Evolutionary conservation across 2,113 vertebrate species (phyloP).

Genomic region (Bubo scandiacus): DNA sequence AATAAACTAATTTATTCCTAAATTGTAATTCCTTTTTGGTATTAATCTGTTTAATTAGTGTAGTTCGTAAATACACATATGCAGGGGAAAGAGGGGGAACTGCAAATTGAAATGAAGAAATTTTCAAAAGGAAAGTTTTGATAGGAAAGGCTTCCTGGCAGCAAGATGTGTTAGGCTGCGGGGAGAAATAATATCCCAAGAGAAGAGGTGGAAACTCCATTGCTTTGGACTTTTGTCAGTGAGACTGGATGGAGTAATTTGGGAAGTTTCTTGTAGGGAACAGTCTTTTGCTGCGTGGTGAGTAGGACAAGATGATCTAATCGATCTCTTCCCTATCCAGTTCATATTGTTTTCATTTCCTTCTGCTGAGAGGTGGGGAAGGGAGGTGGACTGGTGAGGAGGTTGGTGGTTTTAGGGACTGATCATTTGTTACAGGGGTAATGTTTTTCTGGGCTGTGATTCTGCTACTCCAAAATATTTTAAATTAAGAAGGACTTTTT

Average conservation of each 20-base stretch:
- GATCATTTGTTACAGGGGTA: background rate
- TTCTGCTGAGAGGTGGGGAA: background rate
- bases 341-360: conserved; percentile 30
- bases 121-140: background rate
- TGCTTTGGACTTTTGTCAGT: background rate
- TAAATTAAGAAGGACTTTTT: background rate
- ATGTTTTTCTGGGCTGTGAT: background rate
- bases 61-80: background rate
- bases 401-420: background rate
- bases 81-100: background rate
- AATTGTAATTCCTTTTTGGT: conserved; percentile 26
- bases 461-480: background rate
- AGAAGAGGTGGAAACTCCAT: conserved; percentile 12
- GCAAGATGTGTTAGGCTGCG: background rate
- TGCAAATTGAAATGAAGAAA: background rate
- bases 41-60: conserved; percentile 38
- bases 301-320: background rate
- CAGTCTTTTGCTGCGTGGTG: background rate
- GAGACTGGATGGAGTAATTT: background rate
- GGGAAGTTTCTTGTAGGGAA: background rate
- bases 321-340: background rate
- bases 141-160: background rate
- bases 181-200: conserved; percentile 14
- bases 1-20: conserved; percentile 48
- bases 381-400: background rate